These are phyloP conservation scores for Adelphocoris suturalis DNA, from an alignment of 2,888 invertebrate species.

Conservation along the genomic window DNA sequence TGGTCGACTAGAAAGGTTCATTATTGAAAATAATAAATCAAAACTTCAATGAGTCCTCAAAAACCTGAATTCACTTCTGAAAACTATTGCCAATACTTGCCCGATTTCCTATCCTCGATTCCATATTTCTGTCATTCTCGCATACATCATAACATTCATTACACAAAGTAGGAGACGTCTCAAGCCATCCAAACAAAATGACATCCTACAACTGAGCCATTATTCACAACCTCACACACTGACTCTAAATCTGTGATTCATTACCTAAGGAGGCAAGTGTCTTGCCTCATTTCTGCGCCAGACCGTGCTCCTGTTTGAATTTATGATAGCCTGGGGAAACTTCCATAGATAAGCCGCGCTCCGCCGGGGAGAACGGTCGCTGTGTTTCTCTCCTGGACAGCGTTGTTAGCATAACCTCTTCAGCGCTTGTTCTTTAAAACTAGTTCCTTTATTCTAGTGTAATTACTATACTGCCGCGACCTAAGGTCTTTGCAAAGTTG, in stretches of 20 bases:
- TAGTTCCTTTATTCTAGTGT: not conserved
- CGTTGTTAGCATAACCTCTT: not conserved
- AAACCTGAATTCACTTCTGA: too few relatives aligned
- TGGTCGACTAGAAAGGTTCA: too few relatives aligned
- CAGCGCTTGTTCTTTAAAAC: not conserved
- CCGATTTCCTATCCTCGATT: too few relatives aligned
- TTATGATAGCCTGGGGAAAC: constrained; percentile 17
- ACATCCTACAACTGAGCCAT: not conserved
- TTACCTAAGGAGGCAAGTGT: not conserved
- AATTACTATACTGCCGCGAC: not conserved
- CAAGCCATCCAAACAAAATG: too few relatives aligned
- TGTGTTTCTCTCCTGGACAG: not conserved
- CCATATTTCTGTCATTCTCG: too few relatives aligned
- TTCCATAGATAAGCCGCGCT: constrained; percentile 1
- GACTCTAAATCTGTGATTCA: not conserved
- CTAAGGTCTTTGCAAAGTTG: too few relatives aligned
- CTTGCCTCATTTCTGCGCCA: not conserved
- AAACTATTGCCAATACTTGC: too few relatives aligned
- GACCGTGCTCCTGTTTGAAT: not conserved
- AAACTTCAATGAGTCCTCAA: too few relatives aligned
- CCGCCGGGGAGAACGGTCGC: not conserved
- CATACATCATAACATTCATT: too few relatives aligned
- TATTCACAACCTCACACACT: not conserved
- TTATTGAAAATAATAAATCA: too few relatives aligned
- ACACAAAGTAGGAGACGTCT: too few relatives aligned